Conservation (phyloP, 2,888 invertebrate species). For the Oasisia sp. region DNA sequence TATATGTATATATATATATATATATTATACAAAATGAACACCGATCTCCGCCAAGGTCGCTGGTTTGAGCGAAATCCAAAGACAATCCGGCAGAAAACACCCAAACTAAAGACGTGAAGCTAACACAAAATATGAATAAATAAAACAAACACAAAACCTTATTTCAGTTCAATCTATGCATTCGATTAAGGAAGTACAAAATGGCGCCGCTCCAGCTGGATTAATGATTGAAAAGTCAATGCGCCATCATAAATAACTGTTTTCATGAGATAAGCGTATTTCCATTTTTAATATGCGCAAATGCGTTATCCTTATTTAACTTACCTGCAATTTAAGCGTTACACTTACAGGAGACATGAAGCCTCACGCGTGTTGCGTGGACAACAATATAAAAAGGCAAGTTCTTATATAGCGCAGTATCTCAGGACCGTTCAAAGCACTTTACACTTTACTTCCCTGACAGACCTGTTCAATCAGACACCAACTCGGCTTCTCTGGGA, state of each 20-base stretch:
- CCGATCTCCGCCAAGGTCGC: not conserved
- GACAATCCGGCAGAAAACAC: not conserved
- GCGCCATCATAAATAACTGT: not conserved
- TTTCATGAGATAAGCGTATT: not conserved
- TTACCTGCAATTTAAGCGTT: too few relatives aligned
- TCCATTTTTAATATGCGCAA: too few relatives aligned
- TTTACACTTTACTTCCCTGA: too few relatives aligned
- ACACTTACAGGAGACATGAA: too few relatives aligned
- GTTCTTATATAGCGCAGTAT: too few relatives aligned
- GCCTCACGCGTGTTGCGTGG: too few relatives aligned
- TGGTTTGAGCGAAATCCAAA: not conserved
- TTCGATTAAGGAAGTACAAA: not conserved
- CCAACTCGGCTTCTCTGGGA: too few relatives aligned
- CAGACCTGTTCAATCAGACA: too few relatives aligned
- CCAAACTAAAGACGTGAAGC: not conserved
- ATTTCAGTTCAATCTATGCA: not conserved
- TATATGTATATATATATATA: not conserved
- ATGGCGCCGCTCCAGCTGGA: not conserved
- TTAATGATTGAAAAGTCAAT: not conserved
- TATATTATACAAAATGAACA: not conserved
- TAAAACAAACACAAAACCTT: not conserved
- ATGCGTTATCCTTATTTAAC: too few relatives aligned
- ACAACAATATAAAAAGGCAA: too few relatives aligned
- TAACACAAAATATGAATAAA: not conserved
- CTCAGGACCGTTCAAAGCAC: too few relatives aligned